Base-by-base conservation (phyloP, 2,113 vertebrate species). In the Pomatorhinus ruficollis region DNA sequence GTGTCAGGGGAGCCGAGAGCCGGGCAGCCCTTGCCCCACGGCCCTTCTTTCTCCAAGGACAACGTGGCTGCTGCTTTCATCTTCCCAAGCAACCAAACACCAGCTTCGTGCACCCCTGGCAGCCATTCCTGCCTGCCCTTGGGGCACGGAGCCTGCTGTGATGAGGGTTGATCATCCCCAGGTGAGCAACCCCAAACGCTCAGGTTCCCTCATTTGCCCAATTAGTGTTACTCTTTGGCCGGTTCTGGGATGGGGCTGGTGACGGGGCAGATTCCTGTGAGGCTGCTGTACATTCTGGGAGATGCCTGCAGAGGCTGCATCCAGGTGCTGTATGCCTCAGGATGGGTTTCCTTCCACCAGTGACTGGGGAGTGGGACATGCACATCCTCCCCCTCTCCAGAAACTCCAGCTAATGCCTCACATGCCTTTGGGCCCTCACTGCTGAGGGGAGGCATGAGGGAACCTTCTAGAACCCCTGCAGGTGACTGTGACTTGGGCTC, bases 91-190 rank as follows among this genome's bases (percentile, higher is more conserved):
- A 42, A 10, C 24, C 27, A 9, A 45, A 30, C 2, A 0, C 3
- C 3, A 1, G 0, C 33, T 35, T 5, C 2, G 4, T 5, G 3
- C 8, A 3, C 4, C 2, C 2, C 17, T 5, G 0, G 12, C 2
- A 28, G 7, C 33, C 14, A 1, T 4, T 18, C 28, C 18, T 33
- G 64, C 27, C 33, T 25, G 12, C 40, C 40, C 33, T 17, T 10
- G 25, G 54, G 37, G 24, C 49, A 17, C 16, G 11, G 11, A 72
- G 21, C 20, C 12, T 0, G 0, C 24, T 9, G 28, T 57, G 40
- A 66, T 1, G 13, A 65, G 33, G 4, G 13, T 0, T 53, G 25
- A 57, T 77, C 53, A 37, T 15, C 31, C 37, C 15, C 69, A 39
- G 80, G 54, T 66, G 83, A 63, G 45, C 28, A 12, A 8, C 37